phyloP scores from a whole-genome alignment of 2,888 invertebrate species.

The Pseudanteris insignis region DNA sequence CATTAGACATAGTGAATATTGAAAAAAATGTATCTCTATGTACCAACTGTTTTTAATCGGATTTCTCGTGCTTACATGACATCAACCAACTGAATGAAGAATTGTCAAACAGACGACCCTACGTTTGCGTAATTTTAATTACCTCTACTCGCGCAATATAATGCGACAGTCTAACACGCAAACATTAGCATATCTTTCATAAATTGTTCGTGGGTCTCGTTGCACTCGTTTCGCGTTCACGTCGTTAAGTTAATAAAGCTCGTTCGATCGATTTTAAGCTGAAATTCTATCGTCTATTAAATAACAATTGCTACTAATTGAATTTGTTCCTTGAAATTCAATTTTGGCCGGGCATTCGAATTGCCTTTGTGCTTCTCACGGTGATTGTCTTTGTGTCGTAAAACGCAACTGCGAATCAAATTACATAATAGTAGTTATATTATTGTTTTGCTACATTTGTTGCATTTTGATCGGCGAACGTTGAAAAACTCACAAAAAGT shows the following conservation, averaged over 20 bases:
- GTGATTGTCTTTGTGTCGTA: conserved; percentile 39
- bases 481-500: conserved; percentile 4
- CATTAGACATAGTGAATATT: too few species aligned
- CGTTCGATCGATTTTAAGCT: conserved; percentile 29
- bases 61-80: too few species aligned
- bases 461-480: conserved; percentile 28
- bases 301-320: conserved; percentile 32
- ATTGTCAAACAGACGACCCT: conserved; percentile 7
- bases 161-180: conserved; percentile 11
- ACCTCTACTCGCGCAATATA: not conserved
- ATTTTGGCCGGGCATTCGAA: conserved; percentile 26
- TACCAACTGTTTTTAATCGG: too few species aligned
- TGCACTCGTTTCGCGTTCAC: conserved; percentile 10
- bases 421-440: conserved; percentile 27
- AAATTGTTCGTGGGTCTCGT: conserved; percentile 4
- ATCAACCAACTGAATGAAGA: too few species aligned
- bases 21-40: too few species aligned
- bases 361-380: conserved; percentile 27
- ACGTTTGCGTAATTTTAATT: conserved; percentile 1
- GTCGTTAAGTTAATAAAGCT: conserved; percentile 25
- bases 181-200: conserved; percentile 21
- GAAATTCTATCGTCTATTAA: conserved; percentile 27
- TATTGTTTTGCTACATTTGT: conserved; percentile 32
- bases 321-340: conserved; percentile 28
- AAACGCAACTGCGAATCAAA: conserved; percentile 28